Conservation (phyloP, 2,888 invertebrate genomes). For the Punctoribates punctum region DNA sequence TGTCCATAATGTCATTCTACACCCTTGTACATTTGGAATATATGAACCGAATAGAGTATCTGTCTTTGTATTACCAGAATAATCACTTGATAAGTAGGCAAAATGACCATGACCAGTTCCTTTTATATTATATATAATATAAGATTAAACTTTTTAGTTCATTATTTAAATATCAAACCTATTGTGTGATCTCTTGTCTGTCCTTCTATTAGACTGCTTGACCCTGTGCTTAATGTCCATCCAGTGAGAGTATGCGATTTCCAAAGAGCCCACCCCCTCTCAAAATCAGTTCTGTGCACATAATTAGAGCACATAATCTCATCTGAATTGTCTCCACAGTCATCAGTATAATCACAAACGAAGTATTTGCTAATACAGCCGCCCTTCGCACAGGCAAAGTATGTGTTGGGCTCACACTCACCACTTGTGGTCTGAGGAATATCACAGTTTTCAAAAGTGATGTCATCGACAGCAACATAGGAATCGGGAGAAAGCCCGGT, state of each 20-base stretch:
- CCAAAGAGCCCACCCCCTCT: conserved; percentile 45
- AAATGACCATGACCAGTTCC: no score
- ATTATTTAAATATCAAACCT: neutral
- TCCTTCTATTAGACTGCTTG: neutral
- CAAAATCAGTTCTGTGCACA: conserved; percentile 44
- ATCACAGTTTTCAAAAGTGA: neutral
- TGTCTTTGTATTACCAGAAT: no score
- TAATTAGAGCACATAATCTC: conserved; percentile 44
- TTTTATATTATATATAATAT: no score
- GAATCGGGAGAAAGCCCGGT: neutral
- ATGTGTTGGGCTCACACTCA: no score
- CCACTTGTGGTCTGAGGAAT: no score
- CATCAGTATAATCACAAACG: conserved; percentile 47
- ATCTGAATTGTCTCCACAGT: conserved; percentile 47
- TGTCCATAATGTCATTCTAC: no score
- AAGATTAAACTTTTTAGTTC: neutral
- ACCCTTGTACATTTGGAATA: no score
- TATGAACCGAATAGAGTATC: no score
- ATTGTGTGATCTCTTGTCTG: neutral
- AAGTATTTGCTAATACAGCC: conserved; percentile 43
- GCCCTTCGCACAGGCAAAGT: no score
- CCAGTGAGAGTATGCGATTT: no score
- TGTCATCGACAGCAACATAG: neutral
- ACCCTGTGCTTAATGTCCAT: neutral
- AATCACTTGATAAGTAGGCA: no score